Evolutionary conservation across 2,797 vertebrate species (phyloP), one percentile per base, ranked within the genome.

Genomic region (Pelobates cultripes): DNA sequence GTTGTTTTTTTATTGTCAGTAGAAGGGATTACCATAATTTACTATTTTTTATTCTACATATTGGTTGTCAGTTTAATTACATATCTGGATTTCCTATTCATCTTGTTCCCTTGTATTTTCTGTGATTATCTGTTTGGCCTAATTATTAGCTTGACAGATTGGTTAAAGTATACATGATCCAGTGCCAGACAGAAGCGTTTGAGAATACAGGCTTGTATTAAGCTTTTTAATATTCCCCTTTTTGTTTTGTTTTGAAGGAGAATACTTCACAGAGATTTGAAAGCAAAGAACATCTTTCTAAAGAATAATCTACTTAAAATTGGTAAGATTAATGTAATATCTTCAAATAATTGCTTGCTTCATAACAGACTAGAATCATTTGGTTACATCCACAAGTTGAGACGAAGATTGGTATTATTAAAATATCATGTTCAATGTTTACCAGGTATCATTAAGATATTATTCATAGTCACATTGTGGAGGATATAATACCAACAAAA

Each of bases 251-350:
- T 61, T 90, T 90, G 43, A 87, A 97, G 95, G 88, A 66, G 89
- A 77, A 94, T 97, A 89, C 95, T 96, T 88, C 95, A 96, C 89
- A 90, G 94, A 87, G 96, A 97, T 86, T 94, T 97, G 88, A 97
- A 97, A 90, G 85, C 95, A 85, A 96, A 95, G 89, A 96, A 96
- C 86, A 90, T 97, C 87, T 96, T 97, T 91, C 89, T 97, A 87
- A 97, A 95, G 90, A 93, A 89, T 79, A 95, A 95, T 86, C 90
- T 93, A 17, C 91, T 97, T 87, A 97, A 96, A 93, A 97, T 97
- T 81, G 95, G 96, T 96, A 92, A 93, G 93, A 51, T 51, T 51
- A 51, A 2, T 51, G 28, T 51, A 51, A 10, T 51, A 51, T 51
- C 10, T 10, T 51, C 47, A 51, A 2, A 51, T 28, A 28, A 28